Percentiles rank a stretch among this genome's conserved stretches.
These are phyloP conservation scores for Drosophila rellima DNA, from an alignment of 2,888 invertebrate genomes.

Conservation along the genomic window DNA sequence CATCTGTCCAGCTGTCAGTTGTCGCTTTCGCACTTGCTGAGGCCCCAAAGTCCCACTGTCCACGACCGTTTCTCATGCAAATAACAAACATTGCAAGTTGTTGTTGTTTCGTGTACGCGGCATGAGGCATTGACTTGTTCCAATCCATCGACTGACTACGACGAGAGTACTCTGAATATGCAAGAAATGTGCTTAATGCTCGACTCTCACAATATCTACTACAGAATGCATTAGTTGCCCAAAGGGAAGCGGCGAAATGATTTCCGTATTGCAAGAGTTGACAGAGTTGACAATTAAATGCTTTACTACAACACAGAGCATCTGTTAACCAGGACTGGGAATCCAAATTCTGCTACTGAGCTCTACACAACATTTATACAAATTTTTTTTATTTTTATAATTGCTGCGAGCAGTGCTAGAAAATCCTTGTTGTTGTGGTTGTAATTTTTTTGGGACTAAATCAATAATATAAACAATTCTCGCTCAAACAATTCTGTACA, in stretches of 20 bases:
- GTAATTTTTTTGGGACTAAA: too few relatives aligned
- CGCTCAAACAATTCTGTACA: neutral
- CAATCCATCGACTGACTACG: constrained; percentile 20
- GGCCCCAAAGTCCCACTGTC: constrained; percentile 15
- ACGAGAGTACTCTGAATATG: constrained; percentile 37
- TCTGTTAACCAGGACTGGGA: neutral
- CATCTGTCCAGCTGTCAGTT: constrained; percentile 22
- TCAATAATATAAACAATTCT: too few relatives aligned
- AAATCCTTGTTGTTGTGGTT: too few relatives aligned
- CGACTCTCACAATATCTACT: constrained; percentile 7
- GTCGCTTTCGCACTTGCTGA: constrained; percentile 62
- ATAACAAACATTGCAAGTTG: constrained; percentile 47
- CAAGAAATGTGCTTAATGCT: constrained; percentile 12
- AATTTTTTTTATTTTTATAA: too few relatives aligned
- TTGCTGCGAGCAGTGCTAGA: too few relatives aligned
- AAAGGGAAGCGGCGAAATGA: constrained; percentile 14
- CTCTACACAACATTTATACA: too few relatives aligned
- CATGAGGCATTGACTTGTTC: constrained; percentile 45
- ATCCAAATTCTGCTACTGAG: too few relatives aligned
- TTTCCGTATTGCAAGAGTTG: constrained; percentile 6
- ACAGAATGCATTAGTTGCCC: constrained; percentile 37
- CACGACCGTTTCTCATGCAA: constrained; percentile 69
- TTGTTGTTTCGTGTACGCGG: constrained; percentile 6
- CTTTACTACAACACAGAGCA: neutral
- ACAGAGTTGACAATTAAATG: neutral